These are phyloP conservation scores for Morpho achilles DNA, from an alignment of 2,888 invertebrate species.

Conservation along the genomic window DNA sequence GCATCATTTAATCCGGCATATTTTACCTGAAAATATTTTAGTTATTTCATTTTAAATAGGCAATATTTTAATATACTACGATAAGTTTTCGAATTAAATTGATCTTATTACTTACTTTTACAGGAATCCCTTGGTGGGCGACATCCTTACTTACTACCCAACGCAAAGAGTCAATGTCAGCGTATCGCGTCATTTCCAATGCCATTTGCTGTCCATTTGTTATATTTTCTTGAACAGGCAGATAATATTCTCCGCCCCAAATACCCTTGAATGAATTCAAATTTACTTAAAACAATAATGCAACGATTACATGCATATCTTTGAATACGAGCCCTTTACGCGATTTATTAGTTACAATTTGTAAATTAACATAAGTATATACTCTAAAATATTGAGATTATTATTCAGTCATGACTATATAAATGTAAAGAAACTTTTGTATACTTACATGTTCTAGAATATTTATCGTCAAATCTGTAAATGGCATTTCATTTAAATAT, in stretches of 20 bases:
- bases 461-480: constrained; percentile 39
- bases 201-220: constrained; percentile 20
- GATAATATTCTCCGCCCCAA: constrained; percentile 42
- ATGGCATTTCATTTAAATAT: constrained; percentile 37
- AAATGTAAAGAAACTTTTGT: too few species aligned
- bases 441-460: constrained; percentile 17
- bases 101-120: constrained; percentile 36
- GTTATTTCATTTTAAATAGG: not conserved
- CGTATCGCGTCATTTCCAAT: constrained; percentile 34
- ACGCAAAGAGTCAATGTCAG: constrained; percentile 41
- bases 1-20: constrained; percentile 42
- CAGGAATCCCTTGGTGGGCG: constrained; percentile 33
- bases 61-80: not conserved
- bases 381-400: too few species aligned
- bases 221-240: constrained; percentile 29
- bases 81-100: not conserved
- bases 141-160: constrained; percentile 41
- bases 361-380: too few species aligned
- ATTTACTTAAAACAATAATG: not conserved
- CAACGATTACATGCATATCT: too few species aligned
- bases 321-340: too few species aligned
- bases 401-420: too few species aligned
- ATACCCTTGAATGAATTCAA: constrained; percentile 29
- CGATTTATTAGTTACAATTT: too few species aligned
- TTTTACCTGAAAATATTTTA: constrained; percentile 38